These are phyloP conservation scores for Rhinoraja longicauda DNA, from an alignment of 2,797 vertebrate species.

Conservation along the genomic window DNA sequence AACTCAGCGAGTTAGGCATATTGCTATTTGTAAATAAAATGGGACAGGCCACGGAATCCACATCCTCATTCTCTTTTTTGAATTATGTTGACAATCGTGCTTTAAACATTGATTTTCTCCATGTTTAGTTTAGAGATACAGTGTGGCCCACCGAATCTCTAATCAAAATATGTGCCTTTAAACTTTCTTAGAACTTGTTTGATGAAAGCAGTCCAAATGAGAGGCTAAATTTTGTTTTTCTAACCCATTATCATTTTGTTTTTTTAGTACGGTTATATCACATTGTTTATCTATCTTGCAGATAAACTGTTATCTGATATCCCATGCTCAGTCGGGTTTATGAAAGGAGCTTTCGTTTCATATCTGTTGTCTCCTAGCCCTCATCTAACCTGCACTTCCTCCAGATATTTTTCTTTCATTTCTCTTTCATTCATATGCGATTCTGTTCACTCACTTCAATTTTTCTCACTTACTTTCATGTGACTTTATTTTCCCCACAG, in stretches of 20 bases:
- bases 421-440: neutral
- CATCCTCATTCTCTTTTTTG: neutral
- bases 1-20: neutral
- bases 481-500: neutral
- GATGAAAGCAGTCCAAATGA: conserved; percentile 17
- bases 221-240: conserved; percentile 7
- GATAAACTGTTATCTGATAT: conserved; percentile 12
- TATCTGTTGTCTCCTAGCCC: neutral
- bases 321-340: neutral
- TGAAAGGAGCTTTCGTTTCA: neutral
- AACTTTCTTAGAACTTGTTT: neutral
- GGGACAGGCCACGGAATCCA: neutral
- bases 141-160: neutral
- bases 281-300: neutral
- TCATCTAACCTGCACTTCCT: neutral
- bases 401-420: neutral
- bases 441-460: neutral
- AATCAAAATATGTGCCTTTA: neutral
- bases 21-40: neutral
- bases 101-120: neutral
- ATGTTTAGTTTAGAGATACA: too few species aligned
- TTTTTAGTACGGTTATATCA: neutral
- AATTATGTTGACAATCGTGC: neutral
- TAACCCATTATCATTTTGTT: neutral
- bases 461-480: neutral